Evolutionary conservation across 2,113 vertebrate species (phyloP).

Genomic region (Abramis brama): DNA sequence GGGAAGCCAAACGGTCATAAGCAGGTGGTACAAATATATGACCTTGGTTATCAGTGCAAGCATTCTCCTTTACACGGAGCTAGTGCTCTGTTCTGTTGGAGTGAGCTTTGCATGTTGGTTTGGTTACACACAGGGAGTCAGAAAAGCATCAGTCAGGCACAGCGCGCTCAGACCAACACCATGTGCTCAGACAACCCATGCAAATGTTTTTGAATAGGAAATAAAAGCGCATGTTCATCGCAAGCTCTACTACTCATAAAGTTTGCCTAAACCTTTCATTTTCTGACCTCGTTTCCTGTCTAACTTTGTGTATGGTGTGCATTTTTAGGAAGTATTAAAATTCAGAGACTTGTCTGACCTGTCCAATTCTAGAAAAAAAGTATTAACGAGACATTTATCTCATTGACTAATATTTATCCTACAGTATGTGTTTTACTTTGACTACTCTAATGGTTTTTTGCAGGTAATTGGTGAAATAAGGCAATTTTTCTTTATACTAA

Average conservation of each 20-base stretch:
- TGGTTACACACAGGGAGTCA: constrained; percentile 58
- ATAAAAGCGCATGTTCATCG: constrained; percentile 54
- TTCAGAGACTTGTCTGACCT: not conserved
- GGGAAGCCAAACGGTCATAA: constrained; percentile 3
- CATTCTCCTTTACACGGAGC: constrained; percentile 5
- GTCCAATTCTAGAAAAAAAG: not conserved
- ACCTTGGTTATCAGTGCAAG: constrained; percentile 17
- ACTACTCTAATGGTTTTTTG: constrained; percentile 3
- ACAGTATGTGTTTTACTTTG: not conserved
- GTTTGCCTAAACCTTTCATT: constrained; percentile 1
- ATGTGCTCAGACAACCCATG: constrained; percentile 62
- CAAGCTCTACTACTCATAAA: constrained; percentile 16
- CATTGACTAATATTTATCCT: not conserved
- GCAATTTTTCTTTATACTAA: constrained; percentile 29
- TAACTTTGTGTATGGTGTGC: not conserved
- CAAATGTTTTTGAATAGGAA: constrained; percentile 79
- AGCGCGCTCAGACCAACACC: constrained; percentile 45
- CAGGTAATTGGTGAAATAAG: constrained; percentile 14
- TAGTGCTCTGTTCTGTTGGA: constrained; percentile 17
- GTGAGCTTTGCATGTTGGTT: constrained; percentile 69
- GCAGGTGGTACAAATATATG: constrained; percentile 35
- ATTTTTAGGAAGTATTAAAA: not conserved
- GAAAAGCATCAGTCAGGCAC: constrained; percentile 50
- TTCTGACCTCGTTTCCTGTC: constrained; percentile 20
- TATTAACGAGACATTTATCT: not conserved